A percentile compares a stretch with the other conserved stretches of the same genome.
Evolutionary conservation across 2,797 vertebrate genomes (phyloP).

Genomic region (Scolopax rusticola): DNA sequence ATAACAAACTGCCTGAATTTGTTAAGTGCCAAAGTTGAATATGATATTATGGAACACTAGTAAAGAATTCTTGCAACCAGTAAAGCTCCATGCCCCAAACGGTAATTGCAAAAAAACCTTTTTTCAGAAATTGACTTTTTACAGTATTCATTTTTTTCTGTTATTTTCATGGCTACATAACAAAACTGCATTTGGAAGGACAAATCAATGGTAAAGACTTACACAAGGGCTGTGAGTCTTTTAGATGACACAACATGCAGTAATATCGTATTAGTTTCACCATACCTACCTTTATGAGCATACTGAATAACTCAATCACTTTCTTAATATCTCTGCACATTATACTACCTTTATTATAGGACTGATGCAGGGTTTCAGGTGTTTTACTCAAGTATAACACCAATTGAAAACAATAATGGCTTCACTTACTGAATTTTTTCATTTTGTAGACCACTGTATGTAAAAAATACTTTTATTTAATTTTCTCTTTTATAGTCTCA

Average conservation of each 20-base stretch:
- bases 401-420: constrained; percentile 62
- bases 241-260: constrained; percentile 1
- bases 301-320: constrained; percentile 32
- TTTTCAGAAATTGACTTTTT: background rate
- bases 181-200: background rate
- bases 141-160: background rate
- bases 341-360: constrained; percentile 42
- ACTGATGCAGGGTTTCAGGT: background rate
- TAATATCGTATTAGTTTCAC: constrained; percentile 35
- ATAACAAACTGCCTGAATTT: background rate
- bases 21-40: background rate
- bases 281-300: constrained; percentile 3
- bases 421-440: constrained; percentile 53
- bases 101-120: background rate
- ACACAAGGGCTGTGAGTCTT: background rate
- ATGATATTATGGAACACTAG: background rate
- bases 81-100: background rate
- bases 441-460: constrained; percentile 44
- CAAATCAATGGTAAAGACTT: constrained; percentile 48
- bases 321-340: constrained; percentile 41
- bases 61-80: background rate
- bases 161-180: background rate
- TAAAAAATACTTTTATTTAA: constrained; percentile 66
- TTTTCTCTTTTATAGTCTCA: constrained; percentile 35
- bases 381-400: constrained; percentile 42